A percentile compares a stretch with the other conserved stretches of the same genome.
Conservation (phyloP, 2,888 invertebrate genomes). For the Margaritifera margaritifera region DNA sequence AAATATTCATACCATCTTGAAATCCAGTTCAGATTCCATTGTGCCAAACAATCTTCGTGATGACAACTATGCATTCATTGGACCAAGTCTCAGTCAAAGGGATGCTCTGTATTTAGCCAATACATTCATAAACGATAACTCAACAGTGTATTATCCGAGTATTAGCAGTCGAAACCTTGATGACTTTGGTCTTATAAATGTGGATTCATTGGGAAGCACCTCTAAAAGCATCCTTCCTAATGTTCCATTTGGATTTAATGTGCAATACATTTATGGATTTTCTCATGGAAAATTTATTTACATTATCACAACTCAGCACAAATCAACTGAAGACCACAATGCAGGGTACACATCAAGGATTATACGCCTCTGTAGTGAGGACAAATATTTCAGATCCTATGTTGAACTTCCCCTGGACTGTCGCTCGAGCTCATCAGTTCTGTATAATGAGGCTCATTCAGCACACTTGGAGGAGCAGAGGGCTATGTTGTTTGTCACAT, state of each 20-base stretch:
- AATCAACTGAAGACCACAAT: conserved; percentile 63
- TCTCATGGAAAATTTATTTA: conserved; percentile 96
- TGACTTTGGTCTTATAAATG: conserved; percentile 84
- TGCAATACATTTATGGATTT: conserved; percentile 97
- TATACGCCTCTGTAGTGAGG: conserved; percentile 94
- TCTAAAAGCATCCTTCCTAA: conserved; percentile 67
- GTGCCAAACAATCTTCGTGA: conserved; percentile 96
- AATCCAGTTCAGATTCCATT: conserved; percentile 83
- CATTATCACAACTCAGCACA: conserved; percentile 93
- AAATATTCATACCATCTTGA: conserved; percentile 88
- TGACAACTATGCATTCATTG: conserved; percentile 95
- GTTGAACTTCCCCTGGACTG: conserved; percentile 98
- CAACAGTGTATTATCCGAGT: conserved; percentile 77
- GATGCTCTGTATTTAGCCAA: conserved; percentile 81
- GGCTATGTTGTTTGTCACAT: conserved; percentile 79
- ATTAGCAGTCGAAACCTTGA: conserved; percentile 92
- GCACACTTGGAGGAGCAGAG: conserved; percentile 94
- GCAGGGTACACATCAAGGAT: conserved; percentile 86
- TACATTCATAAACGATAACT: not conserved
- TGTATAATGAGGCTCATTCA: conserved; percentile 91
- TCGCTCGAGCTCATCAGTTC: conserved; percentile 70
- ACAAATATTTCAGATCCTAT: conserved; percentile 96
- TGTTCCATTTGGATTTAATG: conserved; percentile 90
- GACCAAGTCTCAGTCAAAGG: conserved; percentile 82
- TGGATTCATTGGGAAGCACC: conserved; percentile 75